Conservation (phyloP, 1,140 invertebrate species). For the Patella vulgata region DNA sequence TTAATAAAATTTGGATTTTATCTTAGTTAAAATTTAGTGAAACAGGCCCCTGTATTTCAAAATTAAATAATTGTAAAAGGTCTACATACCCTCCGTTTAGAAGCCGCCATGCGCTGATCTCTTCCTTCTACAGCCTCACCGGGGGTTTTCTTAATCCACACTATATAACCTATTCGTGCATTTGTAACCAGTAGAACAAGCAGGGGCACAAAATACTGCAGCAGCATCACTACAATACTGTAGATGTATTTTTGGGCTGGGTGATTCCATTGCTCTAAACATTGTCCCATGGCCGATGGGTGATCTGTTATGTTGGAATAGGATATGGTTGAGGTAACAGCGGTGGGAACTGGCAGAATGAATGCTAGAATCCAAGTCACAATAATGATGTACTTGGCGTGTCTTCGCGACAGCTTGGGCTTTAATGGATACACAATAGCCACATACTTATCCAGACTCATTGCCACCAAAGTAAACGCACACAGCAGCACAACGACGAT, state of each 20-base stretch:
- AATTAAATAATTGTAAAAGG: too few relatives aligned
- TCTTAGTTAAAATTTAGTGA: too few relatives aligned
- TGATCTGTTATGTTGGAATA: conserved; percentile 14
- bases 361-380: conserved; percentile 77
- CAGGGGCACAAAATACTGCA: conserved; percentile 88
- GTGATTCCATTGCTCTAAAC: conserved; percentile 38
- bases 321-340: conserved; percentile 35
- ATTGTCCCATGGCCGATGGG: conserved; percentile 33
- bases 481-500: conserved; percentile 96
- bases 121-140: conserved; percentile 85
- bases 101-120: conserved; percentile 83
- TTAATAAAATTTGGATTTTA: too few relatives aligned
- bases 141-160: conserved; percentile 87
- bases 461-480: conserved; percentile 91
- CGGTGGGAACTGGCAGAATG: conserved; percentile 46
- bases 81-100: conserved; percentile 86
- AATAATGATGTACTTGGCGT: conserved; percentile 76
- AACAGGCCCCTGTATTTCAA: too few relatives aligned
- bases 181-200: conserved; percentile 86
- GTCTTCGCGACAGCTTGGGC: conserved; percentile 79
- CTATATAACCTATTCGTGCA: conserved; percentile 82
- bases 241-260: conserved; percentile 72
- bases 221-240: conserved; percentile 78
- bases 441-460: conserved; percentile 96
- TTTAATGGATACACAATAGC: conserved; percentile 89